Evolutionary conservation across 2,113 vertebrate species (phyloP), one percentile per base, ranked within the genome.

Genomic region (Scytalopus superciliaris): DNA sequence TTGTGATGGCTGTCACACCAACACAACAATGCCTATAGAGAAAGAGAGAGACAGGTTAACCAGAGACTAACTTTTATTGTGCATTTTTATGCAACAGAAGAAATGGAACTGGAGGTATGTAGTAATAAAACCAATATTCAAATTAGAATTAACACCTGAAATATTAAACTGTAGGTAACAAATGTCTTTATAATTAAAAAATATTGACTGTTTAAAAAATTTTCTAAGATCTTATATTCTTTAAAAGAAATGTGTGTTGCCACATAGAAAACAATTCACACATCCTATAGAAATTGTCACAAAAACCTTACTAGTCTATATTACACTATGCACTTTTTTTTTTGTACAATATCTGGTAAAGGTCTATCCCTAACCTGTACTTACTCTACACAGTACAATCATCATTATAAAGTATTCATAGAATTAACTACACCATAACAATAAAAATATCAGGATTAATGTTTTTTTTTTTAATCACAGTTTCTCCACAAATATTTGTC

Each of bases 171-270:
- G 97, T 97, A 97, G 95, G 98, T 98, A 98, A 98, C 98, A 98
- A 98, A 98, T 97, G 98, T 96, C 95, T 97, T 98, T 93, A 97
- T 97, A 98, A 98, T 98, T 98, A 98, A 98, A 97, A 98, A 98
- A 98, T 98, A 98, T 97, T 90, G 92, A 97, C 97, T 97, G 97
- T 95, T 98, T 98, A 97, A 98, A 98, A 98, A 98, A 96, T 91
- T 95, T 79, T 97, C 92, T 97, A 97, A 97, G 96, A 93, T 97
- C 79, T 98, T 93, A 96, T 96, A 96, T 86, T 98, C 91, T 95
- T 97, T 95, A 97, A 98, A 98, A 98, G 97, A 98, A 98, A 98
- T 94, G 94, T 96, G 96, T 96, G 94, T 69, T 97, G 97, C 95
- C 97, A 98, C 97, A 98, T 98, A 98, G 95, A 98, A 98, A 98